Base-by-base conservation (phyloP, 2,888 invertebrate genomes). In the Perizoma affinitatum region DNA sequence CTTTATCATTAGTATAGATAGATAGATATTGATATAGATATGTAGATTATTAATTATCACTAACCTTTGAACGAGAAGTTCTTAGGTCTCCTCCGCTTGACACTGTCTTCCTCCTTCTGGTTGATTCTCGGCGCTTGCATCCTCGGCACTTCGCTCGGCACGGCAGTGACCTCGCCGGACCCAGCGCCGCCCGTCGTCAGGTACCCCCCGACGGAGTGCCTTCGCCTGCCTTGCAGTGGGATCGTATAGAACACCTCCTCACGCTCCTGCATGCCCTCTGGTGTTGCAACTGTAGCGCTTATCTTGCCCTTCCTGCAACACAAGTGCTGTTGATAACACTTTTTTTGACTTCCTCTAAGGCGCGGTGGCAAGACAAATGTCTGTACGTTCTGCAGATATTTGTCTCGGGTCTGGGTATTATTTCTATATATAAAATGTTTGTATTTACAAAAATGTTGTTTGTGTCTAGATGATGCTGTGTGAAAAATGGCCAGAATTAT, bases 141-240 rank as follows among this genome's bases (percentile, higher is more conserved):
- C n/a, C 84, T 83, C 0, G 93, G 93, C 0, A 93, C 93, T 76
- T 94, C 93, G 52, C 93, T 92, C 5, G 94, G 90, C 5, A 93
- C 92, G 9, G 90, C 67, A 0, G 92, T 90, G 35, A 93, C 89
- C 68, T 90, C 90, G 0, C 91, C 92, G 0, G 82, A 69, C 8
- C 84, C 86, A 6, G 79, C 76, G 1, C 77, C 83, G 22, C 92
- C 93, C 3, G 92, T 93, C 2, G 92, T 84, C 51, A 94, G 80
- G 74, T 95, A 95, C 0, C 95, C 94, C 5, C 95, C 95, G 11
- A 95, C 95, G 0, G 95, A 95, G 76, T 96, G 96, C 65, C 96
- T 88, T 42, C 93, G 84, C 38, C 92, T 83, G 0, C 91, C 93
- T 56, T 92, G 88, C 5, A 91, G 85, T 0, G 92, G 87, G 50